Evolutionary conservation across 2,888 invertebrate species (phyloP).

Genomic region (Acheta domesticus): DNA sequence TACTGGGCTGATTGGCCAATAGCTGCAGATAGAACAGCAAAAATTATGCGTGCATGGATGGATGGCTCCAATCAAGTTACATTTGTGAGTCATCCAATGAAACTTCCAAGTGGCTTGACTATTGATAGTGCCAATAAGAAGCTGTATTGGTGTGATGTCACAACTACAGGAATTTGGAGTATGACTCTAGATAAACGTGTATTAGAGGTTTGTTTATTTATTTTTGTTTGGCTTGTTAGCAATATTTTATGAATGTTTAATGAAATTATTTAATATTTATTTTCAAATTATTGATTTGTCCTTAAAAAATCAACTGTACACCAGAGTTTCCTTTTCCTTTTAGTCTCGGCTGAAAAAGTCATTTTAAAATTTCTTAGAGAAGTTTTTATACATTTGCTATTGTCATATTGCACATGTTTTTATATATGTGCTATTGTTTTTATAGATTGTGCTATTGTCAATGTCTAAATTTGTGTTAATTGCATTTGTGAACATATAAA

Average conservation of each 20-base stretch:
- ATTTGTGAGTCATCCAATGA: slow-evolving; percentile 55
- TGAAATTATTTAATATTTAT: slow-evolving; percentile 19
- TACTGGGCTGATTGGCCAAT: slow-evolving; percentile 74
- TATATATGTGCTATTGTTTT: too few species aligned
- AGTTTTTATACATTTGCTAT: too few species aligned
- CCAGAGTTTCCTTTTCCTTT: background rate
- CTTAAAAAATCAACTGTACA: background rate
- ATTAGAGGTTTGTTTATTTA: background rate
- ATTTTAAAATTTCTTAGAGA: too few species aligned
- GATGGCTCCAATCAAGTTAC: slow-evolving; percentile 63
- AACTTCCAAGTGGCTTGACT: slow-evolving; percentile 75
- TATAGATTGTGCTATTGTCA: too few species aligned
- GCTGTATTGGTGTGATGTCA: slow-evolving; percentile 72
- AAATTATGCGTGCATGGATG: slow-evolving; percentile 69
- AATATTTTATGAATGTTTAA: background rate
- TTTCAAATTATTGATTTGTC: slow-evolving; percentile 25
- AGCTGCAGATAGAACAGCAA: slow-evolving; percentile 40
- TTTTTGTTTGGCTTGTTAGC: too few species aligned
- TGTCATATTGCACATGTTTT: too few species aligned
- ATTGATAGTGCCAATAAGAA: slow-evolving; percentile 57
- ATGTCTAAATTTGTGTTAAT: too few species aligned
- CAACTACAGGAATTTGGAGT: slow-evolving; percentile 64
- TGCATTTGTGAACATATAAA: too few species aligned
- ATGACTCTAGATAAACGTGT: slow-evolving; percentile 49
- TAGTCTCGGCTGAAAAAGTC: too few species aligned